These are phyloP conservation scores for Psittacula cyanocephala DNA, from an alignment of 2,113 vertebrate genomes.

Conservation along the genomic window DNA sequence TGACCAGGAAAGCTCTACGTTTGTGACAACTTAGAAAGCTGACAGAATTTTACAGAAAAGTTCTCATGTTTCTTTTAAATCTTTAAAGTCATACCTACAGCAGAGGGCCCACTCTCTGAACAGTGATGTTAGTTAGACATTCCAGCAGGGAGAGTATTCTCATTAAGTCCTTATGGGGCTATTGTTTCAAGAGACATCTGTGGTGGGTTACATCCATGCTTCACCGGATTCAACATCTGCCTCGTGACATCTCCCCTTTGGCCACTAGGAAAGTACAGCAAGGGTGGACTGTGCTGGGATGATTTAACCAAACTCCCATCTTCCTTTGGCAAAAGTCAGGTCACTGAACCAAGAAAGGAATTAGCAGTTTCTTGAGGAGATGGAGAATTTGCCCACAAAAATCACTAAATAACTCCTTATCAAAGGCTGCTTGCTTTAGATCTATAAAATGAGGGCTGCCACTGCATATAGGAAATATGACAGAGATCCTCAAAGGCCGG, in stretches of 20 bases:
- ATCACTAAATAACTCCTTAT: not conserved
- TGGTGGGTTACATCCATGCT: not conserved
- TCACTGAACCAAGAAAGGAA: not conserved
- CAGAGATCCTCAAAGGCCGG: not conserved
- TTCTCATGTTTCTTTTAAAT: not conserved
- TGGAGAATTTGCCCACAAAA: not conserved
- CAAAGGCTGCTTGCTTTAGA: not conserved
- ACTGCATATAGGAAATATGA: not conserved
- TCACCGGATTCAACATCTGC: not conserved
- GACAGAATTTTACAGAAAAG: not conserved
- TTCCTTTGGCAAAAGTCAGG: not conserved
- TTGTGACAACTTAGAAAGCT: not conserved
- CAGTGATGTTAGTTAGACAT: not conserved
- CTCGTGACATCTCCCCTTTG: not conserved
- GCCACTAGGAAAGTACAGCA: not conserved
- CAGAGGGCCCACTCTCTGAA: not conserved
- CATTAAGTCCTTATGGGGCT: not conserved
- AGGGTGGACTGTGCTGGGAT: rapidly evolving
- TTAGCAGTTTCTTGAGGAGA: not conserved
- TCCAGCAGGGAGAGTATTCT: not conserved
- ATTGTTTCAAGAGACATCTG: not conserved
- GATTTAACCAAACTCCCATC: not conserved
- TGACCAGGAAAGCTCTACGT: not conserved
- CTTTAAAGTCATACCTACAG: not conserved
- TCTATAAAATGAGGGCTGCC: not conserved